These are phyloP conservation scores for Sthenelais limicola DNA, from an alignment of 2,888 invertebrate species.

Conservation along the genomic window DNA sequence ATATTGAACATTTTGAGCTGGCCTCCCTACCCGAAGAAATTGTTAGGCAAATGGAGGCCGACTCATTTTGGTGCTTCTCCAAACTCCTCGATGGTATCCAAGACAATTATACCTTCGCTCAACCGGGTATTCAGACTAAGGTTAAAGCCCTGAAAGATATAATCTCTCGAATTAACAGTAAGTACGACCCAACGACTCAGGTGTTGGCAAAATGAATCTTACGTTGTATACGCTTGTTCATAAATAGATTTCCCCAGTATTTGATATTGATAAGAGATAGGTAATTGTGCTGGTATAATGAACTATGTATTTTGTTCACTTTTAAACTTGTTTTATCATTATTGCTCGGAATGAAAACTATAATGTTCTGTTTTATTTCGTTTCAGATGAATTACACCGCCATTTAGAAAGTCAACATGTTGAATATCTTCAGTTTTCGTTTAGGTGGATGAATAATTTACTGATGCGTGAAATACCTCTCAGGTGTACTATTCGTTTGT, in stretches of 20 bases:
- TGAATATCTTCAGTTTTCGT: conserved; percentile 98
- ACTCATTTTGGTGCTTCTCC: conserved; percentile 98
- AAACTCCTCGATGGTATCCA: conserved; percentile 98
- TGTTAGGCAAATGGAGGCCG: conserved; percentile 93
- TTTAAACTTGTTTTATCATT: conserved; percentile 1
- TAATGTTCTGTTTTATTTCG: neutral
- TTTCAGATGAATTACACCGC: conserved; percentile 79
- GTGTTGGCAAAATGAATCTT: no score
- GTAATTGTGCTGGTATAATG: neutral
- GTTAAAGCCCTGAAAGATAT: conserved; percentile 96
- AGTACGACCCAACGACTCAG: no score
- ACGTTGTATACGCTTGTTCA: no score
- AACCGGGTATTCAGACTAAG: conserved; percentile 98
- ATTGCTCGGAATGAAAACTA: neutral
- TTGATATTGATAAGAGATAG: no score
- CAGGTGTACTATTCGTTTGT: conserved; percentile 94
- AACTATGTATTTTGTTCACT: neutral
- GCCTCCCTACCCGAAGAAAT: conserved; percentile 83
- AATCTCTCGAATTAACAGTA: conserved; percentile 94
- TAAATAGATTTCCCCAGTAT: no score
- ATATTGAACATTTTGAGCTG: conserved; percentile 83
- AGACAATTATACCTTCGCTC: conserved; percentile 99
- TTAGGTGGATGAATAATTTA: conserved; percentile 99
- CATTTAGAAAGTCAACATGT: conserved; percentile 94
- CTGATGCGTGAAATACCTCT: conserved; percentile 97